Evolutionary conservation across 2,888 invertebrate genomes (phyloP).

Genomic region (Thymelicus acteon): DNA sequence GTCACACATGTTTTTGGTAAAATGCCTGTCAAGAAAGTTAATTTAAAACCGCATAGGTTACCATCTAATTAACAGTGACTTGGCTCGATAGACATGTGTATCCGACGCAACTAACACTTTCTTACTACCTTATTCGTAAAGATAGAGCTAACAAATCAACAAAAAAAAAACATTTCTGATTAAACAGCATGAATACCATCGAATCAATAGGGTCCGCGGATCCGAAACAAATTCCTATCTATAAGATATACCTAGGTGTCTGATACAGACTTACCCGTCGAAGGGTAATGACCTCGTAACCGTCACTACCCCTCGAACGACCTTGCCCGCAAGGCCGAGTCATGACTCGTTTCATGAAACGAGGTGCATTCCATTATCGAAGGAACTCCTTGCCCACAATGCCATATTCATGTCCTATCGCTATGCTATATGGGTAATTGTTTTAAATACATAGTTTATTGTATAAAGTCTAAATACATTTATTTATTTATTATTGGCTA

Average conservation of each 20-base stretch:
- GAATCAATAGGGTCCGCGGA: slow-evolving; percentile 30
- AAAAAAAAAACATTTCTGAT: too few species aligned
- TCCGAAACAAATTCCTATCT: slow-evolving; percentile 1
- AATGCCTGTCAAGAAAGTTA: background rate
- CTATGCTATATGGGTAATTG: background rate
- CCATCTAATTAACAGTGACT: background rate
- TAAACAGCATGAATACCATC: background rate
- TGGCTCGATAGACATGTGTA: too few species aligned
- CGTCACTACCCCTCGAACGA: slow-evolving; percentile 30
- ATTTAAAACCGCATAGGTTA: background rate
- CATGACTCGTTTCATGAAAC: background rate
- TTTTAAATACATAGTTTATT: too few species aligned
- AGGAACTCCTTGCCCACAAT: background rate
- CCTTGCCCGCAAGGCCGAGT: slow-evolving; percentile 31
- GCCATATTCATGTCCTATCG: background rate
- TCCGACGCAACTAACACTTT: background rate
- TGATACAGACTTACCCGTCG: slow-evolving; percentile 20
- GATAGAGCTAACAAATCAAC: too few species aligned
- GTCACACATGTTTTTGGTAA: too few species aligned
- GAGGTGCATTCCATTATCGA: slow-evolving; percentile 25
- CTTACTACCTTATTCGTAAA: too few species aligned
- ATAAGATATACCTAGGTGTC: slow-evolving; percentile 6
- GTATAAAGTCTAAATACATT: too few species aligned
- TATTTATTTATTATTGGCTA: too few species aligned
- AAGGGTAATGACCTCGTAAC: slow-evolving; percentile 31